Base-by-base conservation (phyloP, 37 sponge, comb jelly and placozoan species). In the Diacarnus erythraeanus region DNA sequence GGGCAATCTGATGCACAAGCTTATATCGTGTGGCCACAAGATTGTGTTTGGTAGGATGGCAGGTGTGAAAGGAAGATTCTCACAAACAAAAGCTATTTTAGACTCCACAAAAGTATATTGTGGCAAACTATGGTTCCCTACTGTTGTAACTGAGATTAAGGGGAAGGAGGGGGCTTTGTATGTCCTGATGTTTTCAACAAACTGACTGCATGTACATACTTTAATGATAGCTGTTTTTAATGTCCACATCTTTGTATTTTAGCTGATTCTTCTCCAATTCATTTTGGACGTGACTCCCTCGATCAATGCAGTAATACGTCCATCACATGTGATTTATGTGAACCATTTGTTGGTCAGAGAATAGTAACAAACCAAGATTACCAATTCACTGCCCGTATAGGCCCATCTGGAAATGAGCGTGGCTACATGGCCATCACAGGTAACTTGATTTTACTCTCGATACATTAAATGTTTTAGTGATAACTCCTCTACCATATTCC, bases 371-470 rank as follows among this genome's bases (percentile, higher is more conserved):
- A 0, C 15, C 20, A 60, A 9, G 42, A 69, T 74, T 59, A 67
- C 3, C 77, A 71, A 0, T 85, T 90, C 54, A 38, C 40, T 18
- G 86, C 82, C 3, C 30, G 26, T n/a, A 90, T 90, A 36, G 90
- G 90, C 1, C 82, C 76, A 2, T 69, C 86, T 22, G 90, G 82
- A 29, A 80, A 42, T n/a, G 33, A 54, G 9, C 68, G 86, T 38
- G 90, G 90, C 31, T 90, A 81, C 51, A 38, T 63, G 58, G 81
- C 64, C 31, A 90, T 85, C 77, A 90, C 90, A 40, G 90, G 86
- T 90, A 39, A 39, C n/a, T n/a, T n/a, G n/a, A n/a, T n/a, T n/a
- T n/a, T n/a, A n/a, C n/a, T n/a, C n/a, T n/a, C n/a, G n/a, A n/a
- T n/a, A n/a, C n/a, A n/a, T n/a, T n/a, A n/a, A n/a, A n/a, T n/a